phyloP scores from a whole-genome alignment of 2,797 vertebrate species.

The Micropoecilia bifurca region DNA sequence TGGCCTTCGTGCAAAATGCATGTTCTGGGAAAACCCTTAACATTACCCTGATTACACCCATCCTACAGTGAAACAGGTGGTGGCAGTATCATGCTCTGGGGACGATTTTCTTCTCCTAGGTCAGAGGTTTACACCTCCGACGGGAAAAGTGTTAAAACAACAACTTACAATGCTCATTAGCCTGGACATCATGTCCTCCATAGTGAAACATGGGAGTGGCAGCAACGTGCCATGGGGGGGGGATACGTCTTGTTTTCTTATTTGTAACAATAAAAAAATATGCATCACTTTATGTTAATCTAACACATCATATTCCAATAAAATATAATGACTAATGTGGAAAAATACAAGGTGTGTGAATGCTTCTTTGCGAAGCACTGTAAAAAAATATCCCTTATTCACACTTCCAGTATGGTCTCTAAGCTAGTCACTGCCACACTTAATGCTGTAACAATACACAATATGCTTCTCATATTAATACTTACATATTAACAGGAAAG shows the following conservation, averaged over 20 bases:
- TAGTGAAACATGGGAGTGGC: not conserved
- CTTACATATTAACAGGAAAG: not conserved
- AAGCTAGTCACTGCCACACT: not conserved
- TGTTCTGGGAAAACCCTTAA: not conserved
- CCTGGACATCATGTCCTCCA: not conserved
- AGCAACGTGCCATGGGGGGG: not conserved
- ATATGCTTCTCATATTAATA: not conserved
- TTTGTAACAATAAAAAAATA: not conserved
- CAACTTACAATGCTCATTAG: not conserved
- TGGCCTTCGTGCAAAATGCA: not conserved
- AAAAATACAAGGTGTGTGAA: not conserved
- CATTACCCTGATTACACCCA: not conserved
- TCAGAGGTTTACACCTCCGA: not conserved
- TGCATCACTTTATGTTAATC: not conserved
- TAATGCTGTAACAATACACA: not conserved
- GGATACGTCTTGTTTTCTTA: not conserved
- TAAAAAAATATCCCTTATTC: not conserved
- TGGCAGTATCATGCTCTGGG: not conserved
- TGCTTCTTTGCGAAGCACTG: not conserved
- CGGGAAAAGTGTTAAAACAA: not conserved
- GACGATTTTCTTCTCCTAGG: not conserved
- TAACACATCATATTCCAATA: not conserved
- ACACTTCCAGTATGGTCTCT: conserved; percentile 4
- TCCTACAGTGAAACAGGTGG: not conserved
- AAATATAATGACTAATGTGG: not conserved